phyloP scores from a whole-genome alignment of 1,140 invertebrate species.

The Sminthurides bifidus region DNA sequence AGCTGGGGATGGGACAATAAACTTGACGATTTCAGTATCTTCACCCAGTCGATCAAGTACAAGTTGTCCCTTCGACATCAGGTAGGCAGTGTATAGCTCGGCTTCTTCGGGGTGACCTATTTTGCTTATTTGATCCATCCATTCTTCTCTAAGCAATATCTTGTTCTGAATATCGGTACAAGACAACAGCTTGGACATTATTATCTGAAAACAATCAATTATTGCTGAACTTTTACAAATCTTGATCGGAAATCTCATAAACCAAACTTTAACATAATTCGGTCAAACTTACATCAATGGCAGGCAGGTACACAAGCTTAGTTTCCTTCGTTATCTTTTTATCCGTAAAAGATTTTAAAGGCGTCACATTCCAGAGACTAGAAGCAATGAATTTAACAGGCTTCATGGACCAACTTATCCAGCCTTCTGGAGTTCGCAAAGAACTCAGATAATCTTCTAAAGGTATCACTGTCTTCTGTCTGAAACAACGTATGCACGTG shows the following conservation, averaged over 20 bases:
- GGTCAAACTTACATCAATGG: neutral
- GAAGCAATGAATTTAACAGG: neutral
- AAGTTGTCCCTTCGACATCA: neutral
- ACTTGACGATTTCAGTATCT: conserved; percentile 8
- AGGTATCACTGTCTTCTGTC: neutral
- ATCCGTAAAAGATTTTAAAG: neutral
- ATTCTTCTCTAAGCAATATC: conserved; percentile 7
- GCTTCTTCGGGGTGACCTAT: neutral
- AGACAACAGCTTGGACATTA: too few species aligned
- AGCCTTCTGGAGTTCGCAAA: neutral
- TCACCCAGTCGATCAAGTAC: conserved; percentile 2
- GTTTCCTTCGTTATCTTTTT: conserved; percentile 1
- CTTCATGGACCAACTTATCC: conserved; percentile 6
- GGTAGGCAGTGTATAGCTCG: neutral
- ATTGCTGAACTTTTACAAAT: neutral
- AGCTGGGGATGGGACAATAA: neutral
- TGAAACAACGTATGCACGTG: too few species aligned
- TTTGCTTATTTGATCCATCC: neutral
- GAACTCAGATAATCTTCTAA: conserved; percentile 1
- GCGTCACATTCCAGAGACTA: neutral
- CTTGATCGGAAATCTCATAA: neutral
- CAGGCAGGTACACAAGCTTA: neutral
- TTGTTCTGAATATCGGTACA: neutral
- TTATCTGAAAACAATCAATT: too few species aligned
- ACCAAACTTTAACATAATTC: neutral